Conservation (phyloP, 2,888 invertebrate species). For the Agriopis marginaria region DNA sequence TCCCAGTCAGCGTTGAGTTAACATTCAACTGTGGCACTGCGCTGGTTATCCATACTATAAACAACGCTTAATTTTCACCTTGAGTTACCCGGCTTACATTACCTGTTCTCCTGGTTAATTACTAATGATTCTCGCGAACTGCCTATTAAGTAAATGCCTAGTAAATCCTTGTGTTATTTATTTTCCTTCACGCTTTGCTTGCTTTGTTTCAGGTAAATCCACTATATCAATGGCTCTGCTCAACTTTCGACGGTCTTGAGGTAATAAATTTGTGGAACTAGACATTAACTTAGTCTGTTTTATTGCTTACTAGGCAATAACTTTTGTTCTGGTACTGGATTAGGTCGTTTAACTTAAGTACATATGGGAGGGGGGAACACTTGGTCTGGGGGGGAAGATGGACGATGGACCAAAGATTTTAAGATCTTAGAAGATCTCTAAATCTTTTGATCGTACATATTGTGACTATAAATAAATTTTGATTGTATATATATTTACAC, state of each 20-base stretch:
- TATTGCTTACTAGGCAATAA: conserved; percentile 15
- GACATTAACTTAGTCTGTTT: conserved; percentile 19
- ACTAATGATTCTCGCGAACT: conserved; percentile 38
- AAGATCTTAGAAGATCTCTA: too few species aligned
- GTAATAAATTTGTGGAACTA: conserved; percentile 16
- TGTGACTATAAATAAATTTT: too few species aligned
- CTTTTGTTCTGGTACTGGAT: conserved; percentile 15
- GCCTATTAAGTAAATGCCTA: conserved; percentile 30
- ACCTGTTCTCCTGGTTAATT: conserved; percentile 33
- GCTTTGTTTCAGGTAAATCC: conserved; percentile 20
- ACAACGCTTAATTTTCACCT: conserved; percentile 31
- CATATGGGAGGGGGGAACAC: background rate
- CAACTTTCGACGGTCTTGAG: conserved; percentile 12
- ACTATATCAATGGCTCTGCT: conserved; percentile 6
- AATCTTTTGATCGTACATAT: too few species aligned
- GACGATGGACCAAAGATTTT: too few species aligned
- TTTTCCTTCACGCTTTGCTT: conserved; percentile 5
- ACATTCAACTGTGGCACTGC: background rate
- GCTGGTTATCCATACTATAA: background rate
- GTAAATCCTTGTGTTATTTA: conserved; percentile 28
- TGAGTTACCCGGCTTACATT: conserved; percentile 30
- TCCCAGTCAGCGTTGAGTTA: too few species aligned
- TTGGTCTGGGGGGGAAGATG: too few species aligned
- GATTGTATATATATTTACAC: too few species aligned
- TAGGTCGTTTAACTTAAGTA: conserved; percentile 2